Evolutionary conservation across 35 echinoderm and acorn worm genomes (phyloP).

Genomic region (Patiria miniata): DNA sequence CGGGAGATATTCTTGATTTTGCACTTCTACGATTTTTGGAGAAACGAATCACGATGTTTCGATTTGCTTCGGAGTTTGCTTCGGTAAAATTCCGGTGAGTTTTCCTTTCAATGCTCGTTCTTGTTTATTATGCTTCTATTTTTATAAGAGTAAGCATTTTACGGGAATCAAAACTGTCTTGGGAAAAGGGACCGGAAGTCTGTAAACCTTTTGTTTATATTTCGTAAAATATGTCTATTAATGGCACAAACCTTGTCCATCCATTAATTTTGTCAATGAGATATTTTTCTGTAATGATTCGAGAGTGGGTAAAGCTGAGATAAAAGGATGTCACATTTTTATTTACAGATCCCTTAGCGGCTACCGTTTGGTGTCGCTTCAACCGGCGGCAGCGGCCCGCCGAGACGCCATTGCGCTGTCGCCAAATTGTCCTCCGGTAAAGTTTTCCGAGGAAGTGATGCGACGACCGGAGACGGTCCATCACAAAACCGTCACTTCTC

Average conservation of each 20-base stretch:
- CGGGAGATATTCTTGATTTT: not conserved
- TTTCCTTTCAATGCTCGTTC: not conserved
- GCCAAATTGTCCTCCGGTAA: too few relatives aligned
- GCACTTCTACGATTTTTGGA: not conserved
- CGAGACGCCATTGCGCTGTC: too few relatives aligned
- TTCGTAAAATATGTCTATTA: not conserved
- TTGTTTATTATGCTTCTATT: not conserved
- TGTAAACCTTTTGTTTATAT: not conserved
- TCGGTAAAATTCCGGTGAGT: constrained; percentile 21
- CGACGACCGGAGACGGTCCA: too few relatives aligned
- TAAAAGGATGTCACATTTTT: too few relatives aligned
- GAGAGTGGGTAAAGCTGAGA: too few relatives aligned
- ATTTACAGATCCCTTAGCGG: too few relatives aligned
- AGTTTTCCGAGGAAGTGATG: too few relatives aligned
- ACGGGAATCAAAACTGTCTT: not conserved
- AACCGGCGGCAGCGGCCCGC: too few relatives aligned
- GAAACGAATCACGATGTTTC: not conserved
- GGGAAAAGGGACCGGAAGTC: not conserved
- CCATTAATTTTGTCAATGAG: not conserved
- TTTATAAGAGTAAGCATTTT: not conserved
- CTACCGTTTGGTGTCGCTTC: too few relatives aligned
- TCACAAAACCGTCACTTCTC: too few relatives aligned
- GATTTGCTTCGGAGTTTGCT: constrained; percentile 16
- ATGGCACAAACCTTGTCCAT: not conserved
- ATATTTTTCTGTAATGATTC: too few relatives aligned